Base-by-base conservation (phyloP, 2,797 vertebrate species). In the Sebastes hubbsi region DNA sequence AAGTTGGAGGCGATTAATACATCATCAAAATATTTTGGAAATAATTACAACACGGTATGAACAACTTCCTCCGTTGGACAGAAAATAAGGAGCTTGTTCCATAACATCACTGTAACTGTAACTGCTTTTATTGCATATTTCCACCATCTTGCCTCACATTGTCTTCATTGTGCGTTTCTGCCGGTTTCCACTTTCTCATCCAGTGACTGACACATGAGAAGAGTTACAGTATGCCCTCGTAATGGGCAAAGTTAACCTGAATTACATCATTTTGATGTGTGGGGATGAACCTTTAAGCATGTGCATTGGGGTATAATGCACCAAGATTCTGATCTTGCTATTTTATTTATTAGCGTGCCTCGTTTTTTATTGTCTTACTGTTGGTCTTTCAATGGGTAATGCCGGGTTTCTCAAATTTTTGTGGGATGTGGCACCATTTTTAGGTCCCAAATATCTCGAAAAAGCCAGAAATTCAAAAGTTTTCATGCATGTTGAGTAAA, bases 161-260 rank as follows among this genome's bases (percentile, higher is more conserved):
- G 75, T 91, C 79, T 87, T 75, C 55, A 75, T 49, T 86, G 75
- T 78, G 42, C 55, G 27, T 73, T 80, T 80, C n/a, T 68, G 52
- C 42, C 56, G 34, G 56, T 88, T 91, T 88, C 83, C 79, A 89
- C 69, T 85, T 78, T 83, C 54, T 89, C 81, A 82, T 88, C 69
- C 30, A 86, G 42, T 20, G 25, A 67, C n/a, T 46, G 61, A 80
- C 71, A 78, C 64, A 78, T 20, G 8, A 79, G 69, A 20, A 62
- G 70, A 75, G 65, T 67, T 77, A 46, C 42, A 46, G 42, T 46
- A 74, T 68, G 62, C 14, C 67, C 12, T 30, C 8, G 34, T 34
- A 25, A 61, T 2, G 3, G 9, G 20, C 11, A 18, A 1, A 0
- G 20, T 42, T 49, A 52, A 49, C 36, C n/a, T 72, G n/a, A 20